Percentiles rank a stretch among this genome's conserved stretches.
Evolutionary conservation across 1,140 invertebrate genomes (phyloP).

Genomic region (Amyelois transitella): DNA sequence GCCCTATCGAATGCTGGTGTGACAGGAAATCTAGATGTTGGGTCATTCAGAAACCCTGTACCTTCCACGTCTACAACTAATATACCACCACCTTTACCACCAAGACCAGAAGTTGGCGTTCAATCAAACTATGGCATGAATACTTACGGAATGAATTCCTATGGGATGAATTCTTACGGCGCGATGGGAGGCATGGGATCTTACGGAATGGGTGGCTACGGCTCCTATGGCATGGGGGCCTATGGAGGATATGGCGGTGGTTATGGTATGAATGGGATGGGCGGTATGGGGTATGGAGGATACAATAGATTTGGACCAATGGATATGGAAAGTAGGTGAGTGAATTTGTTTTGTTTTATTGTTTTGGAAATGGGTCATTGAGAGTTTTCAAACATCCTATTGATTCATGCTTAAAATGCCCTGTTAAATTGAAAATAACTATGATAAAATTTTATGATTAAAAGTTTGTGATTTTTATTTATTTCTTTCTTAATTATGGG

Average conservation of each 20-base stretch:
- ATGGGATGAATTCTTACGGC: slow-evolving; percentile 12
- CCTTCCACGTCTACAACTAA: slow-evolving; percentile 30
- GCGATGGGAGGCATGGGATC: slow-evolving; percentile 23
- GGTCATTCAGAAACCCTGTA: slow-evolving; percentile 41
- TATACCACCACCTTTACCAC: slow-evolving; percentile 43
- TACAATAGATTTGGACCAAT: slow-evolving; percentile 69
- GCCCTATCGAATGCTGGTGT: slow-evolving; percentile 37
- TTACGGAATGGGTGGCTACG: slow-evolving; percentile 29
- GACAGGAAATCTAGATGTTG: slow-evolving; percentile 14
- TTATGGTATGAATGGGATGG: slow-evolving; percentile 40
- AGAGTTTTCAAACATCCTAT: no score
- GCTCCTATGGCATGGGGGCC: slow-evolving; percentile 30
- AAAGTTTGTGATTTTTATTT: no score
- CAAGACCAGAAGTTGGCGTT: slow-evolving; percentile 39
- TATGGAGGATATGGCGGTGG: slow-evolving; percentile 42
- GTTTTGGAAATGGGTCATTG: no score
- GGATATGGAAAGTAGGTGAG: slow-evolving; percentile 78
- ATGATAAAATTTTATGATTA: no score
- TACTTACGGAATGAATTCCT: slow-evolving; percentile 8
- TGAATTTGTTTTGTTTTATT: neutral
- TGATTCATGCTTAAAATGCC: no score
- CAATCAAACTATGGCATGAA: slow-evolving; percentile 39
- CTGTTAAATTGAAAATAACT: no score
- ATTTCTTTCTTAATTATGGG: no score
- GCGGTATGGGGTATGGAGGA: slow-evolving; percentile 36